Percentiles rank a stretch among this genome's conserved stretches.
These are phyloP conservation scores for Onthophagus taurus DNA, from an alignment of 1,140 invertebrate species.

Conservation along the genomic window DNA sequence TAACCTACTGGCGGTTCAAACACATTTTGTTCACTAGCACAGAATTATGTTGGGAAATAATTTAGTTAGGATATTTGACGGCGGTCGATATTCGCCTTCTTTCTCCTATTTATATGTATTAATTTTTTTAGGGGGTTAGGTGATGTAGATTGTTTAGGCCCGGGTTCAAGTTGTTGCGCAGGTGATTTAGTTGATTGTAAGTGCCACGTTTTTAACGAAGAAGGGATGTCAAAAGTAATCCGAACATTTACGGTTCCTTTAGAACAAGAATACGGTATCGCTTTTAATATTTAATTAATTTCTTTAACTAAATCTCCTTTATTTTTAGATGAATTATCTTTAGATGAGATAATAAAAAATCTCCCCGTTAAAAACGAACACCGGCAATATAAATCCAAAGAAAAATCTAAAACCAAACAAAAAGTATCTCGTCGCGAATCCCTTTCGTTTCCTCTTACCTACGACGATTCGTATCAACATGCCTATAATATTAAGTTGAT, in stretches of 20 bases:
- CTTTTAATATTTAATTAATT: background rate
- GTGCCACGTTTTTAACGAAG: constrained; percentile 14
- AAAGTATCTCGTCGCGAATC: no score
- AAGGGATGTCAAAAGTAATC: constrained; percentile 10
- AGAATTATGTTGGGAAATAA: no score
- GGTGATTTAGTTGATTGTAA: constrained; percentile 12
- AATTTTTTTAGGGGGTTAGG: constrained; percentile 12
- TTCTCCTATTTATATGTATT: no score
- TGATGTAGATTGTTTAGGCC: constrained; percentile 19
- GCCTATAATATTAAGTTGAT: no score
- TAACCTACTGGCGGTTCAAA: no score
- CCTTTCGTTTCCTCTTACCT: no score
- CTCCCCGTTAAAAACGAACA: constrained; percentile 5
- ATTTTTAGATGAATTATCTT: constrained; percentile 4
- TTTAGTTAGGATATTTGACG: no score
- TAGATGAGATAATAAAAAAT: constrained; percentile 9
- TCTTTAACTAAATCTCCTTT: background rate
- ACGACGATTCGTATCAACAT: no score
- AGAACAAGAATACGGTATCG: constrained; percentile 1
- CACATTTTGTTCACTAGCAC: no score
- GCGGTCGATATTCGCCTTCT: no score
- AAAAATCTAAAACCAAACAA: background rate
- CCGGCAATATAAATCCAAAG: background rate
- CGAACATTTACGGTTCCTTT: background rate
- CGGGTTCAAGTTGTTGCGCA: constrained; percentile 16